Conservation (phyloP, 64 coral and sea anemone genomes). For the Stylophora pistillata region DNA sequence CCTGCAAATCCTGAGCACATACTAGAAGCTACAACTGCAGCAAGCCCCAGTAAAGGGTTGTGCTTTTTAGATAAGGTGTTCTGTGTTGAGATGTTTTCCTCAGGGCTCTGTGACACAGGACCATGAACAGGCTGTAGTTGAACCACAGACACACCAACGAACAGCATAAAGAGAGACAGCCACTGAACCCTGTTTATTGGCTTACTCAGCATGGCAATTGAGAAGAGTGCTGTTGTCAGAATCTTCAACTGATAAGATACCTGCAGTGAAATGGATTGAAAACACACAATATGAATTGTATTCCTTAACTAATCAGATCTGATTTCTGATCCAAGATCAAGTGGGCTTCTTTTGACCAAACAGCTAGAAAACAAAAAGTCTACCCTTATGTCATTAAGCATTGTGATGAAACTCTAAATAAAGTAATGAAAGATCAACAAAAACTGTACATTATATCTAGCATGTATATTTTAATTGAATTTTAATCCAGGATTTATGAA, state of each 20-base stretch:
- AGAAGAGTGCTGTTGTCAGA: conserved; percentile 93
- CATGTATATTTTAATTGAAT: too few species aligned
- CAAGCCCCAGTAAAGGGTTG: conserved; percentile 68
- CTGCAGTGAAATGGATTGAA: conserved; percentile 7
- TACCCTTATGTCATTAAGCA: too few species aligned
- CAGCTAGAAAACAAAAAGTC: too few species aligned
- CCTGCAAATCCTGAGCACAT: conserved; percentile 99
- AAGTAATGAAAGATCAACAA: too few species aligned
- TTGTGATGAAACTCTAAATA: too few species aligned
- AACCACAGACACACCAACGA: conserved; percentile 91
- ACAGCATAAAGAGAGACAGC: conserved; percentile 84
- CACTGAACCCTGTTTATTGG: conserved; percentile 84
- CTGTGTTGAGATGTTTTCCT: neutral
- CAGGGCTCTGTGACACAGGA: neutral
- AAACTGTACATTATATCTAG: too few species aligned
- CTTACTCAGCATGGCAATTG: conserved; percentile 86
- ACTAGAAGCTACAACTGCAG: conserved; percentile 84
- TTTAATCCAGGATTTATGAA: too few species aligned
- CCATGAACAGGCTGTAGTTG: conserved; percentile 69
- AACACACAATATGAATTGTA: too few species aligned
- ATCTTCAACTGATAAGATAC: conserved; percentile 96
- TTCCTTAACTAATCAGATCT: too few species aligned
- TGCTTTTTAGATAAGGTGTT: conserved; percentile 18
- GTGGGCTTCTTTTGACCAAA: too few species aligned
- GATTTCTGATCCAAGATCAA: too few species aligned